Percentiles rank a stretch among this genome's conserved stretches.
These are phyloP conservation scores for Argentina silus DNA, from an alignment of 2,797 vertebrate species.

Conservation along the genomic window DNA sequence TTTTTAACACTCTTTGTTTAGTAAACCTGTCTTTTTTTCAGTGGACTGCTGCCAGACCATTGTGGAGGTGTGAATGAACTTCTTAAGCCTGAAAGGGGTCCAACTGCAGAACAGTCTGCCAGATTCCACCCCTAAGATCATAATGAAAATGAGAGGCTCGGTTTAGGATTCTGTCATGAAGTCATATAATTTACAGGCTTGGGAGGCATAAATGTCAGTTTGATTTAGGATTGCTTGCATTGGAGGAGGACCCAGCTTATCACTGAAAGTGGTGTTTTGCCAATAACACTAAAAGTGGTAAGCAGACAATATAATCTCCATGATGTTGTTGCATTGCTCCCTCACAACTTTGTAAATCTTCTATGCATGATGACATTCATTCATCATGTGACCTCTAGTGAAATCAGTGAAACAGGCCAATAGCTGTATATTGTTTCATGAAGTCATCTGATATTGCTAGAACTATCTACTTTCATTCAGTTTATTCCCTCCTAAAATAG, in stretches of 20 bases:
- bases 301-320: slow-evolving; percentile 1
- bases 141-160: background rate
- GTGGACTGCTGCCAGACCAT: slow-evolving; percentile 4
- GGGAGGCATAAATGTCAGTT: background rate
- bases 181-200: background rate
- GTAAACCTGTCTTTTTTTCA: slow-evolving; percentile 20
- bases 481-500: no score
- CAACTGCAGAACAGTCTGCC: background rate
- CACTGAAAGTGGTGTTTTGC: slow-evolving; percentile 7
- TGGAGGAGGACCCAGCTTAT: background rate
- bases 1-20: slow-evolving; percentile 37
- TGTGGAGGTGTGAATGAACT: slow-evolving; percentile 20
- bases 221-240: background rate
- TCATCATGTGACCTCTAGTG: slow-evolving; percentile 5
- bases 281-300: background rate
- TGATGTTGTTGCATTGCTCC: background rate
- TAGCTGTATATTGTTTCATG: slow-evolving; percentile 2
- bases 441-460: no score
- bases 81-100: slow-evolving; percentile 10
- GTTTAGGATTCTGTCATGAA: background rate
- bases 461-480: no score
- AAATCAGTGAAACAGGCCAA: slow-evolving; percentile 18
- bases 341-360: slow-evolving; percentile 35
- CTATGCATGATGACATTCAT: slow-evolving; percentile 39
- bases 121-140: slow-evolving; percentile 9